Evolutionary conservation across 2,888 invertebrate genomes (phyloP), one percentile per base, ranked within the genome.

Genomic region (Caenorhabditis sp.): DNA sequence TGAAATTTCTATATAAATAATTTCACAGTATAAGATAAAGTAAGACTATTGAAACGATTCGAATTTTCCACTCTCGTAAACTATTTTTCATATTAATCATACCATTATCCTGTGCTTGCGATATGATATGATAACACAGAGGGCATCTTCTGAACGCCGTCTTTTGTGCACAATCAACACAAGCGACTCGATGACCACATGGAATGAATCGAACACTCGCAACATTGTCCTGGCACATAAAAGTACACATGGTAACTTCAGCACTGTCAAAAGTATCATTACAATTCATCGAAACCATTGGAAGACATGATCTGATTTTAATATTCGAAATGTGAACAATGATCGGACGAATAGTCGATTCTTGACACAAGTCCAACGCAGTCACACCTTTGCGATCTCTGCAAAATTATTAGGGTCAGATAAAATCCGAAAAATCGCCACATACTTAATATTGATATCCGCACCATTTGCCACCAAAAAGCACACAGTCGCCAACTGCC

Each of bases 131-230:
- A 67, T 75, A 77, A 52, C 79, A 79, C 38, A 79, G 56, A 14
- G 77, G 79, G 65, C 79, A 79, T 27, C 79, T 54, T 27, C 77
- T 58, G 43, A 77, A 67, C 5, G 77, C 63, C 20, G 70, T 75
- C 36, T 53, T 70, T 36, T 67, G 60, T 0, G 77, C 78, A 61
- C 80, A 80, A 38, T 74, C 73, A n/a, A 64, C 70, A 66, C 82
- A 82, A 10, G 77, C 71, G 23, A 78, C 80, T n/a, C 78, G 70
- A 63, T 82, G 82, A 25, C 79, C 80, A 58, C 82, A 82, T 10
- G 82, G 82, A 10, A 74, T 43, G 62, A 82, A 77, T 59, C 74
- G 66, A 49, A 82, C 80, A 53, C 77, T 77, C 17, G 82, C 82
- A 26, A 76, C 63, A 12, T 71, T 72, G 61, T 79, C 74, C 54